Conservation (phyloP, 1,140 invertebrate genomes). For the Heliconius congener region DNA sequence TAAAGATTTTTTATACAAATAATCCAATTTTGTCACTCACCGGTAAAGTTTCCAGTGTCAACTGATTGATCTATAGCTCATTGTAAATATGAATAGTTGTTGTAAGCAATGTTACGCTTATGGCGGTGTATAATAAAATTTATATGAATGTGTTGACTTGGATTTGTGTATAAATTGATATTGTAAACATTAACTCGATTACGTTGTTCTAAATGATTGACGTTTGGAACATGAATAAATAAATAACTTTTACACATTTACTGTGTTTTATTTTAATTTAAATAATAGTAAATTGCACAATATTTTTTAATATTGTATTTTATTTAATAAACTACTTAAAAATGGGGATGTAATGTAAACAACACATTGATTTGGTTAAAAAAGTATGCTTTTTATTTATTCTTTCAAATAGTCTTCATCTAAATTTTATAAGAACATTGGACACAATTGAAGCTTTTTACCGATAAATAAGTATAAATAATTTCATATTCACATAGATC, state of each 20-base stretch:
- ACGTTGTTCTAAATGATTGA: slow-evolving; percentile 75
- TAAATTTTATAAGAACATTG: slow-evolving; percentile 82
- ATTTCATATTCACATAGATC: slow-evolving; percentile 81
- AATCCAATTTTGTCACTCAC: slow-evolving; percentile 65
- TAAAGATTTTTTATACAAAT: slow-evolving; percentile 73
- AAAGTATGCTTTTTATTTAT: slow-evolving; percentile 81
- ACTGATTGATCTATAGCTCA: slow-evolving; percentile 56
- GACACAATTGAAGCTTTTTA: slow-evolving; percentile 82
- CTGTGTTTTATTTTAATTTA: slow-evolving; percentile 36
- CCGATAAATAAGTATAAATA: slow-evolving; percentile 82
- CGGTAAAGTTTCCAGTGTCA: slow-evolving; percentile 70
- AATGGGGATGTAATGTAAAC: slow-evolving; percentile 48
- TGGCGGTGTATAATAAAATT: slow-evolving; percentile 75
- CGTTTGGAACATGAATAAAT: slow-evolving; percentile 77
- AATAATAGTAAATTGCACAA: too few species aligned
- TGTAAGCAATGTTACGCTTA: slow-evolving; percentile 74
- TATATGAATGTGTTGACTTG: slow-evolving; percentile 77
- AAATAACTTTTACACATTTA: slow-evolving; percentile 76
- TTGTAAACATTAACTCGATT: slow-evolving; percentile 76
- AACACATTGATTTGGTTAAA: slow-evolving; percentile 76
- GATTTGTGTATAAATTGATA: slow-evolving; percentile 78
- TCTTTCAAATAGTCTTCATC: slow-evolving; percentile 81
- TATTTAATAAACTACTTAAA: too few species aligned
- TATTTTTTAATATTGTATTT: too few species aligned
- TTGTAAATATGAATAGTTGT: slow-evolving; percentile 73